phyloP scores from a whole-genome alignment of 2,888 invertebrate genomes.

The Drosophila conformis region DNA sequence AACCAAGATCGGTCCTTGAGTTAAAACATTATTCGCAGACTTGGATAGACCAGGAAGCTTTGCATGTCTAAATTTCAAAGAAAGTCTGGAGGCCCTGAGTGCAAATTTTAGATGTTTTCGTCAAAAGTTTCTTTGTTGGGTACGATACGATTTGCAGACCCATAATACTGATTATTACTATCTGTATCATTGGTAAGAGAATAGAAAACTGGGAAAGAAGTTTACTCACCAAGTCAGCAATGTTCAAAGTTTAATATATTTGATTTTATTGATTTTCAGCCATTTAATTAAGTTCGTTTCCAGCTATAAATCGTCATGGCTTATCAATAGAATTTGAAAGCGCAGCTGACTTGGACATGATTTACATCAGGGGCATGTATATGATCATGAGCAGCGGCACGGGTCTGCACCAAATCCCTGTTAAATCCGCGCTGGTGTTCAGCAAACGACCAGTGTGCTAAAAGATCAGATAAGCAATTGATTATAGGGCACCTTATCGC shows the following conservation, averaged over 20 bases:
- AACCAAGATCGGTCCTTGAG: not conserved
- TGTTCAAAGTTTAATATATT: constrained; percentile 24
- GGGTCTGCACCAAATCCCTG: constrained; percentile 31
- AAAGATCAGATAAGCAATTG: constrained; percentile 43
- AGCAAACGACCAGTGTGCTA: constrained; percentile 5
- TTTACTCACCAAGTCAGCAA: constrained; percentile 28
- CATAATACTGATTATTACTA: not conserved
- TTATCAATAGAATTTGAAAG: constrained; percentile 39
- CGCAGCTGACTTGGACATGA: constrained; percentile 43
- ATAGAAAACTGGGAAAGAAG: not conserved
- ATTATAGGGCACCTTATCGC: constrained; percentile 52
- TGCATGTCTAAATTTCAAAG: not conserved
- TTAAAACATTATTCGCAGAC: not conserved
- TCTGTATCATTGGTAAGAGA: not conserved
- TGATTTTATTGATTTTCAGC: constrained; percentile 28
- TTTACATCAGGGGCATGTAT: constrained; percentile 31
- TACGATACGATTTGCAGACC: not conserved
- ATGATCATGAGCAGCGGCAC: not conserved
- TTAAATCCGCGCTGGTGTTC: constrained; percentile 31
- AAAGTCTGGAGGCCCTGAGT: not conserved
- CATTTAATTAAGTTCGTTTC: constrained; percentile 40
- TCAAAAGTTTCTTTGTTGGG: not conserved
- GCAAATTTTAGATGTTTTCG: not conserved
- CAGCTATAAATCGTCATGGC: constrained; percentile 36
- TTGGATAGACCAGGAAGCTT: not conserved